phyloP scores from a whole-genome alignment of 2,113 vertebrate genomes.

The Collichthys lucidus region DNA sequence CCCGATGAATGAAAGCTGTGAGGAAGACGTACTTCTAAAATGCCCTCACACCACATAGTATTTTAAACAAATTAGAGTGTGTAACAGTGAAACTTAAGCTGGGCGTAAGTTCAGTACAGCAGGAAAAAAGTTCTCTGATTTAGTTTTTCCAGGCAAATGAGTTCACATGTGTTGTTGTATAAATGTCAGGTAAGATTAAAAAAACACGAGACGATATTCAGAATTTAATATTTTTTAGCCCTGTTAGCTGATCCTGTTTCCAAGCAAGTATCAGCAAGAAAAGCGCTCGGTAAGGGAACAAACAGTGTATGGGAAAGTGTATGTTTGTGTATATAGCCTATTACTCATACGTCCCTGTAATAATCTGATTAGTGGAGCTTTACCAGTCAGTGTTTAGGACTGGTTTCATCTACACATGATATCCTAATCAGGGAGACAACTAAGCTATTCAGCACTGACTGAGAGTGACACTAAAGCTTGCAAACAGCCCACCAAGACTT shows the following conservation, averaged over 20 bases:
- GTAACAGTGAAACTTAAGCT: constrained; percentile 36
- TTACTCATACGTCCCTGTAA: constrained; percentile 57
- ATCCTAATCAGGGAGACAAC: constrained; percentile 69
- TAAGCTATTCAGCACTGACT: constrained; percentile 49
- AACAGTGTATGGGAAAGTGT: constrained; percentile 29
- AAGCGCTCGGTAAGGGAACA: constrained; percentile 9
- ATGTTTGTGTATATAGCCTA: constrained; percentile 34
- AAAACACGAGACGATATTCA: constrained; percentile 14
- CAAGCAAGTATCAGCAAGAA: constrained; percentile 12
- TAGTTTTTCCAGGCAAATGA: background rate
- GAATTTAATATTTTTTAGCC: background rate
- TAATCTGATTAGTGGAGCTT: constrained; percentile 81
- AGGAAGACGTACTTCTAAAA: background rate
- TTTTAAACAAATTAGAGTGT: constrained; percentile 15
- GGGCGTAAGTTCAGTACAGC: constrained; percentile 24
- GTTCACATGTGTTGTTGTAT: constrained; percentile 5
- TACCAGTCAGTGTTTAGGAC: constrained; percentile 74
- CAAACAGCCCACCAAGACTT: constrained; percentile 35
- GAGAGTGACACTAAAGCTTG: constrained; percentile 50
- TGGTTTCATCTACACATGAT: constrained; percentile 76
- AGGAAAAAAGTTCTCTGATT: constrained; percentile 17
- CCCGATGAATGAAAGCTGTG: constrained; percentile 3
- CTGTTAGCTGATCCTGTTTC: constrained; percentile 28
- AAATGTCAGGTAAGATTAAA: constrained; percentile 8
- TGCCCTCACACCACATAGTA: background rate